These are phyloP conservation scores for Alloscopus bannaensis DNA, from an alignment of 2,888 invertebrate genomes.

Conservation along the genomic window DNA sequence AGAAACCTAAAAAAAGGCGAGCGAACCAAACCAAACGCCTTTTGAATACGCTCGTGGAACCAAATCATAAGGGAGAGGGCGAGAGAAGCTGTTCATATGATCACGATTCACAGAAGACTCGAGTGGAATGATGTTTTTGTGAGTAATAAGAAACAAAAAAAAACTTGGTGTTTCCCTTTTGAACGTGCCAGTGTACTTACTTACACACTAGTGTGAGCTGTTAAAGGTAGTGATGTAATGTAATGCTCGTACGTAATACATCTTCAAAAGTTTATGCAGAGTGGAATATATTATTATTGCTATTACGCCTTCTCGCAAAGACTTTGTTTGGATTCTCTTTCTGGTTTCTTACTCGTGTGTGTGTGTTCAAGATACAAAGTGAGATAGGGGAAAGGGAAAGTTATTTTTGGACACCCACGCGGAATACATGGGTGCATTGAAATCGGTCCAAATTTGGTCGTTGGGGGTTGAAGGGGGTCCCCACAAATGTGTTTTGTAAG, in stretches of 20 bases:
- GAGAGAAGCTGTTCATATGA: too few relatives aligned
- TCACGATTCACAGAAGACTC: too few relatives aligned
- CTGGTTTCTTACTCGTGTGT: conserved; percentile 1
- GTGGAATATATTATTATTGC: conserved; percentile 9
- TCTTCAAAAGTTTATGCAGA: conserved; percentile 6
- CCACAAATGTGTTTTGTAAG: too few relatives aligned
- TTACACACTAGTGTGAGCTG: too few relatives aligned
- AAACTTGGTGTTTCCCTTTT: conserved; percentile 4
- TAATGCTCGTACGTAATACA: neutral
- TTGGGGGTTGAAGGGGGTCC: conserved; percentile 56
- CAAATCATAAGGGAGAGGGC: neutral
- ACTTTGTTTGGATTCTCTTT: conserved; percentile 5
- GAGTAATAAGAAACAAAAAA: too few relatives aligned
- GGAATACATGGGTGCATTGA: conserved; percentile 70
- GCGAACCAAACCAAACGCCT: conserved; percentile 12
- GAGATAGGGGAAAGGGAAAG: conserved; percentile 71
- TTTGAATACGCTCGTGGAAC: neutral
- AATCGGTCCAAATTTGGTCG: conserved; percentile 73
- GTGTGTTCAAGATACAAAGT: conserved; percentile 6
- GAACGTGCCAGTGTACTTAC: conserved; percentile 6
- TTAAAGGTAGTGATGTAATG: neutral
- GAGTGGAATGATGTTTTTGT: too few relatives aligned
- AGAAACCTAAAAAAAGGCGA: neutral
- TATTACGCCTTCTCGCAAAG: too few relatives aligned
- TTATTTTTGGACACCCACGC: conserved; percentile 74